These are phyloP conservation scores for Callyntrura guangdongensis DNA, from an alignment of 2,888 invertebrate species.

Conservation along the genomic window DNA sequence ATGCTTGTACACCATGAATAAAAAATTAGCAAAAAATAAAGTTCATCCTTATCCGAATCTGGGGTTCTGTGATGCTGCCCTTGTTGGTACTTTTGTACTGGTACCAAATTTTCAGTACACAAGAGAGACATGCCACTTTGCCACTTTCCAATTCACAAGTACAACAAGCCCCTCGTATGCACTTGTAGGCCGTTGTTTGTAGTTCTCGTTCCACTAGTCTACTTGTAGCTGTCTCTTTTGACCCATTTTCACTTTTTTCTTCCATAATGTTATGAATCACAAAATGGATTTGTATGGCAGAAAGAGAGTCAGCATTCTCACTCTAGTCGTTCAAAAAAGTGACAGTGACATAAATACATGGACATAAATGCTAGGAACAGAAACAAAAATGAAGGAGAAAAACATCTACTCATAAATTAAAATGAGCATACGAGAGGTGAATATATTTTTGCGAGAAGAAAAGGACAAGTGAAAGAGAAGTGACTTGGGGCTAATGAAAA, in stretches of 20 bases:
- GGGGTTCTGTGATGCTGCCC: too few species aligned
- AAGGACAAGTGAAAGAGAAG: not conserved
- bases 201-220: too few species aligned
- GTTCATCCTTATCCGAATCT: too few species aligned
- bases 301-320: not conserved
- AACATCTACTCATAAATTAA: not conserved
- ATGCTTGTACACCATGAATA: too few species aligned
- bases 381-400: not conserved
- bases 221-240: too few species aligned
- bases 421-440: conserved; percentile 1
- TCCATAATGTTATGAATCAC: not conserved
- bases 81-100: too few species aligned
- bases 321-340: not conserved
- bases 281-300: conserved; percentile 24
- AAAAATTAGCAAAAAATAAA: too few species aligned
- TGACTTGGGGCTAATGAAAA: conserved; percentile 24
- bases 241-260: not conserved
- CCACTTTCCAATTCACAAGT: too few species aligned
- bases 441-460: not conserved
- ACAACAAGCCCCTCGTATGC: too few species aligned
- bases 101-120: too few species aligned
- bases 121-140: too few species aligned
- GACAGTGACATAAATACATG: not conserved
- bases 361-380: not conserved
- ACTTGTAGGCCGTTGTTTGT: too few species aligned